Evolutionary conservation across 2,797 vertebrate genomes (phyloP).

Genomic region (Gallinago solitaria): DNA sequence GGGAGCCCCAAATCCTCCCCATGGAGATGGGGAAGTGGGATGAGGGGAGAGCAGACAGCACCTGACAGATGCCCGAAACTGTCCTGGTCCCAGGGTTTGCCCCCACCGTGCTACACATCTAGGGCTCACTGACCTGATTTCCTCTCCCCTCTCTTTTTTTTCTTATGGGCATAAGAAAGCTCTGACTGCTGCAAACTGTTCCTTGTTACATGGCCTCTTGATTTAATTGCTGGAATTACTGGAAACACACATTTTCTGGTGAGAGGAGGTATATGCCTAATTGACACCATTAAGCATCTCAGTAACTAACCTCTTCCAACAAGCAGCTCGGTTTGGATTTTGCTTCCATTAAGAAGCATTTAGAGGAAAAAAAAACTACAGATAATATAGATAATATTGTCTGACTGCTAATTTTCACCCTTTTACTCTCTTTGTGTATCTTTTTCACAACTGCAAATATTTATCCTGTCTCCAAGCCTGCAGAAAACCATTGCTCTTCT

Average conservation of each 20-base stretch:
- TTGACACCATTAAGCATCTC: not conserved
- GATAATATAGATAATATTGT: not conserved
- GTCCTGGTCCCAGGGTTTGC: not conserved
- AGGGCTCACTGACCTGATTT: not conserved
- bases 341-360: not conserved
- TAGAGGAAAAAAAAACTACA: not conserved
- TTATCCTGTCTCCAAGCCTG: not conserved
- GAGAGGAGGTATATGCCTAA: not conserved
- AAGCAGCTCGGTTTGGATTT: not conserved
- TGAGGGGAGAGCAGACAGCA: accelerated
- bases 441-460: not conserved
- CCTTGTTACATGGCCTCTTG: not conserved
- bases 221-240: not conserved
- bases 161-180: not conserved
- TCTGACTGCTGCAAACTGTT: not conserved
- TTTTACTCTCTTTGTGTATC: not conserved
- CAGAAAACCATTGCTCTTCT: not conserved
- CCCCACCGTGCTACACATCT: not conserved
- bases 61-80: not conserved
- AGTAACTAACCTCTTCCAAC: not conserved
- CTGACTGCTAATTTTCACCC: not conserved
- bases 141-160: not conserved
- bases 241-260: not conserved
- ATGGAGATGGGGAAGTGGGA: not conserved
- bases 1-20: not conserved